Conservation (phyloP, 1,140 invertebrate genomes). For the Eueides isabella region DNA sequence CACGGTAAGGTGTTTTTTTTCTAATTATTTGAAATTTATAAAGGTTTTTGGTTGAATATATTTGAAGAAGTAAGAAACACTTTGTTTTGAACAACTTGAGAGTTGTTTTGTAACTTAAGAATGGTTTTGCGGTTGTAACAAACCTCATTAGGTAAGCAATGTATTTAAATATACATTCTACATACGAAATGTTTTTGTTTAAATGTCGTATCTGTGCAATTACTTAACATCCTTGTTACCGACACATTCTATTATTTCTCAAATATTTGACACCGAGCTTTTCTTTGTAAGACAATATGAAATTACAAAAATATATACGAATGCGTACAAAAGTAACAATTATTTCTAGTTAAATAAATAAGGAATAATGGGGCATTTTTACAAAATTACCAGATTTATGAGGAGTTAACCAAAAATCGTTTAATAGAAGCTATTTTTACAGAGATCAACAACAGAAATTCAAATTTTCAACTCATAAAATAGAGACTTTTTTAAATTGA, state of each 20-base stretch:
- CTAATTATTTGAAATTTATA: not conserved
- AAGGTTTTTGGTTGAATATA: not conserved
- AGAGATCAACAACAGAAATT: too few species aligned
- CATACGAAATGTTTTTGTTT: not conserved
- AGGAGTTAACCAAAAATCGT: too few species aligned
- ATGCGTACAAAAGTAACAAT: too few species aligned
- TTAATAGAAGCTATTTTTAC: too few species aligned
- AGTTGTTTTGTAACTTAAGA: conserved; percentile 10
- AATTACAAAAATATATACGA: too few species aligned
- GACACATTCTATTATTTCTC: not conserved
- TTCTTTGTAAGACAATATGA: too few species aligned
- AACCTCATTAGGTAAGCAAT: conserved; percentile 2
- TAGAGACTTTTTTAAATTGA: too few species aligned
- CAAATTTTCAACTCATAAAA: too few species aligned
- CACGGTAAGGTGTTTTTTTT: not conserved
- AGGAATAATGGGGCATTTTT: too few species aligned
- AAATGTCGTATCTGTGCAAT: not conserved
- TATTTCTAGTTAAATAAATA: too few species aligned
- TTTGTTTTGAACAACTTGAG: conserved; percentile 2
- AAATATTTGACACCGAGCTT: not conserved
- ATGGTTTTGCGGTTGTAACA: conserved; percentile 3
- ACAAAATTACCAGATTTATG: too few species aligned
- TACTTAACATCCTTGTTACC: not conserved
- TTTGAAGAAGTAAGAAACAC: not conserved
- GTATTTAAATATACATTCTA: not conserved